Base-by-base conservation (phyloP, 1,140 invertebrate genomes). In the Formica selysi region DNA sequence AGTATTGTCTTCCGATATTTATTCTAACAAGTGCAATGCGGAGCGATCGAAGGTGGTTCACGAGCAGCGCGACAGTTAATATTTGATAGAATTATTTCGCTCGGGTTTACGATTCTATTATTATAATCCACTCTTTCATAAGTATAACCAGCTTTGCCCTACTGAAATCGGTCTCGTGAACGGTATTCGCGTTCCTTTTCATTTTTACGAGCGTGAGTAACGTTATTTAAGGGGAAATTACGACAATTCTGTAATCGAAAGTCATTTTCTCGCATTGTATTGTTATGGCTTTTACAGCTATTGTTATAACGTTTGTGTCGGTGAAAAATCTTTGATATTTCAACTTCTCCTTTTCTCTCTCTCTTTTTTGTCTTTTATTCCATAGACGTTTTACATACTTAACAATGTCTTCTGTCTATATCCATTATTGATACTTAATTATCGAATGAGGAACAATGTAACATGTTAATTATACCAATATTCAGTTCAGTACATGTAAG, bases 181-280 rank as follows among this genome's bases (percentile, higher is more conserved):
- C 19, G 16, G 26, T 0, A 67, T 16, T 48, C 29, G 48, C 16
- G n/a, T 38, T 38, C 11, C n/a, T 41, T 16, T 68, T 57, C 65
- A 19, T 26, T 57, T 29, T 78, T 44, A 22, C 16, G 11, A 68
- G 29, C 16, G 19, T 7, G 2, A 44, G 16, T 51, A 68, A 29
- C 11, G 7, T 44, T 65, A 65, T 16, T 32, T 29, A 8, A 41
- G 4, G 38, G 16, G n/a, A 19, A 62, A 36, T 76, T 61, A 61
- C n/a, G n/a, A 65, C 74, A n/a, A 59, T 51, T 36, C 32, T 26
- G 19, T 32, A 76, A 79, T 67, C 41, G 29, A 22, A 44, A 29
- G 54, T 76, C 54, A 11, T 67, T 67, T 44, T 51, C 29, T 79
- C 16, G 36, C 22, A 38, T 68, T 13, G 44, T 38, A 29, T 26